A percentile compares a stretch with the other conserved stretches of the same genome.
Evolutionary conservation across 2,888 invertebrate species (phyloP).

Genomic region (Thecophora atra): DNA sequence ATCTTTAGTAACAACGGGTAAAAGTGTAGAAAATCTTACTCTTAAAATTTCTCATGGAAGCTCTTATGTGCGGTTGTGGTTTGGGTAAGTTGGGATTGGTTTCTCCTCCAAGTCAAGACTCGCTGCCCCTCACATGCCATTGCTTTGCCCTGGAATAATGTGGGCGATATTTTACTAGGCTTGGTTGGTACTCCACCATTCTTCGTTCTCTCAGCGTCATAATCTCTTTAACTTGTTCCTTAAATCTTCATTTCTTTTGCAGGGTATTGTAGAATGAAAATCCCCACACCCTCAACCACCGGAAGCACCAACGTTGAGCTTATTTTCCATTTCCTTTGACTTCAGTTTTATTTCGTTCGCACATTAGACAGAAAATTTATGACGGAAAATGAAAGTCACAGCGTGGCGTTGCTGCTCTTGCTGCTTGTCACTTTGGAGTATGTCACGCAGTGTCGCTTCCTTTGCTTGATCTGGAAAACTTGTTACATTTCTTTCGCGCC

Average conservation of each 20-base stretch:
- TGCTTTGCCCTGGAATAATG: no score
- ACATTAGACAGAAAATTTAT: constrained; percentile 46
- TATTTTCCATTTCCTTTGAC: constrained; percentile 38
- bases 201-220: no score
- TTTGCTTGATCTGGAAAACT: not conserved
- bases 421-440: not conserved
- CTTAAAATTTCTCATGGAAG: no score
- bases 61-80: no score
- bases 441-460: constrained; percentile 22
- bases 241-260: not conserved
- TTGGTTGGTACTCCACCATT: no score
- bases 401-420: constrained; percentile 47
- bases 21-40: no score
- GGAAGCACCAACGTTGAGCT: constrained; percentile 6
- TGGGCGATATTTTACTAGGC: no score
- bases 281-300: not conserved
- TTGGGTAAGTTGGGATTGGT: no score
- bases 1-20: no score
- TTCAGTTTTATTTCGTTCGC: constrained; percentile 40
- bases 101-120: no score
- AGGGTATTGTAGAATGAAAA: not conserved
- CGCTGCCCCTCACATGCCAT: no score
- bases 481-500: constrained; percentile 40
- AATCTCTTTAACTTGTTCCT: not conserved
- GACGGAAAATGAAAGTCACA: constrained; percentile 47